Evolutionary conservation across 2,113 vertebrate species (phyloP).

Genomic region (Dipodomys merriami): DNA sequence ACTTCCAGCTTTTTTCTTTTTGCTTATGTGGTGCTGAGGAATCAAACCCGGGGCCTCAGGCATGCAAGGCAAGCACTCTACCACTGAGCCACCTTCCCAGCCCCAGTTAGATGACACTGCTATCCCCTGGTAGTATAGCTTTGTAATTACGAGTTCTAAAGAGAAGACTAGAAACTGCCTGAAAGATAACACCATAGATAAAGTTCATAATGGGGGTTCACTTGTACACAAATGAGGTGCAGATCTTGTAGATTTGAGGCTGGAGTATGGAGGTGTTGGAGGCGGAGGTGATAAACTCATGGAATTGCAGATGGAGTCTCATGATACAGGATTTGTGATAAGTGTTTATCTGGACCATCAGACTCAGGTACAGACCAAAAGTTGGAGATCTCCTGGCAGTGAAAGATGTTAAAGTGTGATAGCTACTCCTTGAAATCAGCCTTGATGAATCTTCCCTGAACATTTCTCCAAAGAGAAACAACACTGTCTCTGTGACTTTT

Average conservation of each 20-base stretch:
- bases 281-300: not conserved
- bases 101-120: too few species aligned
- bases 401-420: not conserved
- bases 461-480: not conserved
- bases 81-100: too few species aligned
- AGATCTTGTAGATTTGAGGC: not conserved
- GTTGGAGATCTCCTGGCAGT: not conserved
- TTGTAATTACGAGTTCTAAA: not conserved
- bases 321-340: not conserved
- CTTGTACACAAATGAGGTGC: not conserved
- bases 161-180: slow-evolving; percentile 13
- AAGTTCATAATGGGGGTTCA: not conserved
- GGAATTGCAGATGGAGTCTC: not conserved
- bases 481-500: not conserved
- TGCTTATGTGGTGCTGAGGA: too few species aligned
- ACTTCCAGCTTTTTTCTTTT: too few species aligned
- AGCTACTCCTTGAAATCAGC: not conserved
- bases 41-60: too few species aligned
- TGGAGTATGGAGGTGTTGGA: not conserved
- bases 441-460: not conserved
- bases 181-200: not conserved
- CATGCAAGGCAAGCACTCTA: too few species aligned
- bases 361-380: not conserved
- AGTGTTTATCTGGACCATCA: not conserved
- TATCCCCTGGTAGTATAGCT: not conserved